phyloP scores from a whole-genome alignment of 2,113 vertebrate species.

The Nestor notabilis region DNA sequence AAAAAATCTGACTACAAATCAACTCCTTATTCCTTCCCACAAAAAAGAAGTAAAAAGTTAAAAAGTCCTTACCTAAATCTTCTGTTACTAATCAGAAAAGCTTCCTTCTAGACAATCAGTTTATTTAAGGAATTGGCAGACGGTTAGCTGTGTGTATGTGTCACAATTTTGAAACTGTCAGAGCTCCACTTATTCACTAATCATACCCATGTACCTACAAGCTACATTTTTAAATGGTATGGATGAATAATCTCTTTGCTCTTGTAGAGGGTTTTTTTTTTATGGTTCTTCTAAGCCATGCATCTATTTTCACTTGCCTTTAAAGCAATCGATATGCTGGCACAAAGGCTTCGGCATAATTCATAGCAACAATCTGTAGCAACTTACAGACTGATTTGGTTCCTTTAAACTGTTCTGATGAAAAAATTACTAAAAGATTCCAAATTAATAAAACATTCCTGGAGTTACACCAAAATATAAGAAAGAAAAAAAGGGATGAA shows the following conservation, averaged over 20 bases:
- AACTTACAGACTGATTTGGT: constrained; percentile 38
- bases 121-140: constrained; percentile 40
- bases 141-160: background rate
- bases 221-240: constrained; percentile 19
- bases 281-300: constrained; percentile 34
- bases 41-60: background rate
- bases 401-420: constrained; percentile 27
- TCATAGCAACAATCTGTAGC: constrained; percentile 46
- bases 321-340: constrained; percentile 50
- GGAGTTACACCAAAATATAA: background rate
- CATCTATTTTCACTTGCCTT: constrained; percentile 62
- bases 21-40: background rate
- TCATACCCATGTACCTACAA: constrained; percentile 28
- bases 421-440: constrained; percentile 30
- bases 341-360: constrained; percentile 56
- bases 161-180: constrained; percentile 49
- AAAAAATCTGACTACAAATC: background rate
- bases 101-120: constrained; percentile 25
- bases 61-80: background rate
- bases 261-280: constrained; percentile 6
- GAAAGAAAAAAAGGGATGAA: background rate
- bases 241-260: constrained; percentile 51
- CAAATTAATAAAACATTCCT: too few relatives aligned
- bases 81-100: background rate
- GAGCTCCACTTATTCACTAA: constrained; percentile 33